phyloP scores from a whole-genome alignment of 2,797 vertebrate species.

The Psittacula echo region DNA sequence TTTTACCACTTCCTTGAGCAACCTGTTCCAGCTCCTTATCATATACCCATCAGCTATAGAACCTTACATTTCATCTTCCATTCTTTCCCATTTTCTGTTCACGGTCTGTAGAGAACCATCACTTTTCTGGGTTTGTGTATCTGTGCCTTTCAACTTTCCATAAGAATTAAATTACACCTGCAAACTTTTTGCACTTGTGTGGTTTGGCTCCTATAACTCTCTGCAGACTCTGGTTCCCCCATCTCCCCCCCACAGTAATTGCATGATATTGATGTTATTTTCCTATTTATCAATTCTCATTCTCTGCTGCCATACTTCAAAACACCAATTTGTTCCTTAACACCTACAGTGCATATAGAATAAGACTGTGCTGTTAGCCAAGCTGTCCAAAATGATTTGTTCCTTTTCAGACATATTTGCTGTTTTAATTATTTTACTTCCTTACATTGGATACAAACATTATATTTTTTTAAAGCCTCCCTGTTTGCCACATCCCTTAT shows the following conservation, averaged over 20 bases:
- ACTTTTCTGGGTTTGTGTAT: neutral
- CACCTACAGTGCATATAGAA: neutral
- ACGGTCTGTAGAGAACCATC: neutral
- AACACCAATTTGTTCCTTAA: slow-evolving; percentile 21
- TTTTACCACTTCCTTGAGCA: neutral
- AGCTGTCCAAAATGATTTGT: slow-evolving; percentile 36
- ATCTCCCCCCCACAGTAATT: neutral
- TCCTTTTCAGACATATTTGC: neutral
- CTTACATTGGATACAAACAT: neutral
- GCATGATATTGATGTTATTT: slow-evolving; percentile 13
- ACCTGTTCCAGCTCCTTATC: neutral
- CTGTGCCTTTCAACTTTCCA: neutral
- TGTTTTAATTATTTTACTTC: slow-evolving; percentile 49
- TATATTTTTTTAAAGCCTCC: neutral
- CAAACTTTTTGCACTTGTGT: neutral
- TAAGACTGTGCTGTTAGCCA: neutral
- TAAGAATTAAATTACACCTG: neutral
- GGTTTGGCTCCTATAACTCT: neutral
- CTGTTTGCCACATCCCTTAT: neutral
- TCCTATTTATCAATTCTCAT: slow-evolving; percentile 48
- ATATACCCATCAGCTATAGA: neutral
- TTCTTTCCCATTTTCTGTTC: neutral
- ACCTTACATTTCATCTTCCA: neutral
- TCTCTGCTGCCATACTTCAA: slow-evolving; percentile 27
- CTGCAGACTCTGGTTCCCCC: neutral